These are phyloP conservation scores for Hexactinellida sp. DNA, from an alignment of 37 sponge, comb jelly and placozoan species.

Conservation along the genomic window DNA sequence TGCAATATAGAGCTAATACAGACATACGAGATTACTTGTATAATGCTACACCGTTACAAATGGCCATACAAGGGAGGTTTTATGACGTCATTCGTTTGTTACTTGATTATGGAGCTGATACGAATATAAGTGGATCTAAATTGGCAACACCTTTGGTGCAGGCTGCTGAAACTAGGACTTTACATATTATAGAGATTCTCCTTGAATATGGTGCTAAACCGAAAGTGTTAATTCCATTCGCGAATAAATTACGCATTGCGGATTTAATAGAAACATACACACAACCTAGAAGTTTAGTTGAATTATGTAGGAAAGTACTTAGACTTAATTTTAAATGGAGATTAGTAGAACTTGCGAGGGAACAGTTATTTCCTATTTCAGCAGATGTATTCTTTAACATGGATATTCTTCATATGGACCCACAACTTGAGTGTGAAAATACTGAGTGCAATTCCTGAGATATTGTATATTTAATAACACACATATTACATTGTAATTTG, in stretches of 20 bases:
- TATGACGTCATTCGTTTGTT: conserved; percentile 35
- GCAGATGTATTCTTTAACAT: neutral
- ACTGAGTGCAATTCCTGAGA: too few species aligned
- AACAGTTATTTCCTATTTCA: neutral
- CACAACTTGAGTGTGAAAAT: too few species aligned
- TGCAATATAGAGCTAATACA: conserved; percentile 20
- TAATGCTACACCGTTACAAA: conserved; percentile 42
- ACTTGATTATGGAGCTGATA: conserved; percentile 44
- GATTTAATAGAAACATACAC: neutral
- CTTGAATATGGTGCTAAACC: neutral
- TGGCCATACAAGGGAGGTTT: conserved; percentile 45
- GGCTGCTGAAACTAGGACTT: neutral
- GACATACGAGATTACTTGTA: conserved; percentile 27
- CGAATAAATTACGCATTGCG: neutral
- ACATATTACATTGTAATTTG: too few species aligned
- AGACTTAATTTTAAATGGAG: neutral
- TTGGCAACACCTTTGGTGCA: neutral
- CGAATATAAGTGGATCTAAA: neutral
- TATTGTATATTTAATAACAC: too few species aligned
- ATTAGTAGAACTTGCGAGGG: neutral
- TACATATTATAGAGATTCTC: neutral
- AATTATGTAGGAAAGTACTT: neutral
- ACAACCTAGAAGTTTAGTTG: neutral
- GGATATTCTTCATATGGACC: too few species aligned
- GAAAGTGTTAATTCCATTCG: neutral